Evolutionary conservation across 2,113 vertebrate genomes (phyloP), one percentile per base, ranked within the genome.

Genomic region (Craseonycteris thonglongyai): DNA sequence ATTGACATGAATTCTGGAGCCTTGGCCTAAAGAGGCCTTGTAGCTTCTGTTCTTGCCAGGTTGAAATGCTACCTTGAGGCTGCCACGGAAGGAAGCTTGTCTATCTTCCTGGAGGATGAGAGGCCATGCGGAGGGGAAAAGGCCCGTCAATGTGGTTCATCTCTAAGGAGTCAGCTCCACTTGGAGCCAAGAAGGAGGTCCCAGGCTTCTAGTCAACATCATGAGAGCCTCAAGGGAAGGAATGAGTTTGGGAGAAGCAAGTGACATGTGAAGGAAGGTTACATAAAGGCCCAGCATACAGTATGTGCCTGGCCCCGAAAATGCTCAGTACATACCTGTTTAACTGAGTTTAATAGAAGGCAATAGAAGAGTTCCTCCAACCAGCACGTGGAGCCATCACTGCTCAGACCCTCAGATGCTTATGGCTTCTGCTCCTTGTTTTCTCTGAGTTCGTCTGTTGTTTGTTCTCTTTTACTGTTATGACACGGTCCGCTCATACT

Each of bases 221-320:
- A 1, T 6, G 26, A 30, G 9, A 51, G 22, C 3, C 26, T 19
- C 0, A 6, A 42, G 28, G 38, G 22, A 58, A 35, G 5, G 45
- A 8, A 69, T 6, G 40, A 18, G 6, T 30, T 24, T 11, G 66
- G 61, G n/a, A 88, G 24, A 51, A 59, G 33, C 47, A 30, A 3
- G 42, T 7, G 21, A 61, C 58, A 7, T 4, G 18, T 2, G 59
- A 63, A 45, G 47, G 35, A 33, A 42, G 11, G 28, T 3, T 22
- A 8, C 24, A 16, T 0, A 9, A 79, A 42, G 4, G 22, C 22
- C 16, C 51, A 8, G 30, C 1, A 2, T 0, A 4, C 3, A 56
- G 26, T 6, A 7, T 7, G 1, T 47, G 28, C 8, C 35, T 42
- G 5, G 16, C 16, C 22, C 45, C 8, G 38, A 58, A 30, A 47